Base-by-base conservation (phyloP, 2,113 vertebrate genomes). In the Apteryx owenii region DNA sequence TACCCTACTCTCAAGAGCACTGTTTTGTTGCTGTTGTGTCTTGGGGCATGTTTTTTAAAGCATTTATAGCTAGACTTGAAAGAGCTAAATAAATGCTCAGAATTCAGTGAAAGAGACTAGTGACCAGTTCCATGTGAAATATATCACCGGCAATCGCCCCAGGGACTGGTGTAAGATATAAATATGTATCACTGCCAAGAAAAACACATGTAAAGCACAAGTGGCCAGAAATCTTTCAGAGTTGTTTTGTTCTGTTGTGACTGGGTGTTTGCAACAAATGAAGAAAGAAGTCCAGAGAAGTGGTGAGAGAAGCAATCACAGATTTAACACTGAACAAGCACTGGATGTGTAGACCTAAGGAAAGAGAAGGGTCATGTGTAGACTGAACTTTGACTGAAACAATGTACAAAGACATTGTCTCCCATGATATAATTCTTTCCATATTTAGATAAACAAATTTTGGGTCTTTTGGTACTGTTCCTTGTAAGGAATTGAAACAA, bases 311-410 rank as follows among this genome's bases (percentile, higher is more conserved):
- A 65, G 48, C 10, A 65, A 81, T 58, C 12, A 77, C 6, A 77
- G 38, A 85, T 69, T 84, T 84, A 28, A 56, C 40, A n/a, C 4
- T 40, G n/a, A 87, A 53, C n/a, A 87, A 75, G 7, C 10, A 44
- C 0, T 0, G 21, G 3, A 3, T 48, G 4, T 40, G 53, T 51
- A 48, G 25, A 75, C 29, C 16, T 81, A 44, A 81, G 40, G 31
- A 51, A 71, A 71, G 26, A 44, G 22, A 16, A 36, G 9, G 25
- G 64, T 11, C 33, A 7, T 33, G 19, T 29, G 29, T 51, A 36
- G 16, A n/a, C 22, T 69, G 42, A 33, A 36, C n/a, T 60, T 60
- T 58, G 56, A 58, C 48, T 51, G 69, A 50, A 50, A 71, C 12
- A 36, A 15, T 25, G 15, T 50, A 25, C 38, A 50, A 70, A 70